Base-by-base conservation (phyloP, 1,140 invertebrate species). In the Eumeta japonica region DNA sequence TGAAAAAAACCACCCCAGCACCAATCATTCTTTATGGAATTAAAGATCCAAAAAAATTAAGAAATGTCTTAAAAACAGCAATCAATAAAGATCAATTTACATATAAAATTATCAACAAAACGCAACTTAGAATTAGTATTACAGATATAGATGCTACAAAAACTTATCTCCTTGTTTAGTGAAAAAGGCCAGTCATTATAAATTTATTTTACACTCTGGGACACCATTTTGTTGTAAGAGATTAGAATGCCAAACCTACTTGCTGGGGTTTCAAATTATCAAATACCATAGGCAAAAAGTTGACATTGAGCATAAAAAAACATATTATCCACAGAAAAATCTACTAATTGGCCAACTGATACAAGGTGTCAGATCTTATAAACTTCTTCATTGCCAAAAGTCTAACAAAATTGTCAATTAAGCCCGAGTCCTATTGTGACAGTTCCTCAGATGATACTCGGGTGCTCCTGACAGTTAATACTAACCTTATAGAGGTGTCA, bases 271-370 rank as follows among this genome's bases (percentile, higher is more conserved):
- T 49, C 19, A 39, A 43, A 34, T 16, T 52, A 28, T 40, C 18
- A 18, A n/a, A n/a, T n/a, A n/a, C n/a, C n/a, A n/a, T n/a, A n/a
- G n/a, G n/a, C n/a, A n/a, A n/a, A n/a, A n/a, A n/a, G n/a, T n/a
- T n/a, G n/a, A n/a, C n/a, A n/a, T n/a, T n/a, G n/a, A n/a, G n/a
- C n/a, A n/a, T n/a, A n/a, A n/a, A n/a, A n/a, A n/a, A n/a, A n/a
- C n/a, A n/a, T n/a, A n/a, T n/a, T n/a, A 16, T 3, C 39, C 28
- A 14, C 39, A 42, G 28, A n/a, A n/a, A n/a, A 48, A 45, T 24
- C 52, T 16, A 56, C 48, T n/a, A 56, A 58, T 27, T 56, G 47
- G 53, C 52, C 47, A 28, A 44, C 47, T 11, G 54, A 53, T 33
- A 20, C 17, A 55, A 53, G 39, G 39, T 44, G 3, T 46, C 58